Evolutionary conservation across 2,113 vertebrate species (phyloP).

Genomic region (Tachysurus vachellii): DNA sequence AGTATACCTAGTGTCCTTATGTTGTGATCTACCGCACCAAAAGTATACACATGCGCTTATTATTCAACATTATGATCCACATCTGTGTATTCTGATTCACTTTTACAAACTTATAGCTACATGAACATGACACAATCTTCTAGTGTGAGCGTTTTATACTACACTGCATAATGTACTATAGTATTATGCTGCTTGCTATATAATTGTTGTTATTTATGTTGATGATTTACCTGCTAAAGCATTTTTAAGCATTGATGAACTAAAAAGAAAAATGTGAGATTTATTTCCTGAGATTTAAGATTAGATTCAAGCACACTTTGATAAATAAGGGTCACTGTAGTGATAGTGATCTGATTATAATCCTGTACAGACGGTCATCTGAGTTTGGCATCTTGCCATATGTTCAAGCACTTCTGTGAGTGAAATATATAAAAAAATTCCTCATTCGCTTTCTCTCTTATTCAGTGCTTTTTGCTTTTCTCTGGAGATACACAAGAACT

Average conservation of each 20-base stretch:
- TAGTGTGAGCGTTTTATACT: background rate
- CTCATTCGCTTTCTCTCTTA: background rate
- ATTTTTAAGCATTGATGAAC: background rate
- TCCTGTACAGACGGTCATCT: background rate
- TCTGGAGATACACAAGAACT: background rate
- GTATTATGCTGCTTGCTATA: background rate
- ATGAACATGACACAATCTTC: background rate
- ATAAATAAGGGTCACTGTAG: background rate
- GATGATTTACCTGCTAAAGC: background rate
- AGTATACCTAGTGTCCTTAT: background rate
- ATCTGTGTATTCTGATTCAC: background rate
- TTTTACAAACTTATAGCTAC: background rate
- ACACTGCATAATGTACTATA: background rate
- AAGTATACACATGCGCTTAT: background rate
- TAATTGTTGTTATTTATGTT: background rate
- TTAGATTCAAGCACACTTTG: background rate
- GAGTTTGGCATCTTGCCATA: background rate
- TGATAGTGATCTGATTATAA: constrained; percentile 11
- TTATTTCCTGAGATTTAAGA: background rate
- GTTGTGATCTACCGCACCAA: background rate
- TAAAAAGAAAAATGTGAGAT: background rate
- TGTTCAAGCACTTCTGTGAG: constrained; percentile 8
- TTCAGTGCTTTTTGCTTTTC: background rate
- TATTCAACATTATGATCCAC: background rate
- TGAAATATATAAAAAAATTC: background rate